Base-by-base conservation (phyloP, 64 coral and sea anemone species). In the Montipora cactus region DNA sequence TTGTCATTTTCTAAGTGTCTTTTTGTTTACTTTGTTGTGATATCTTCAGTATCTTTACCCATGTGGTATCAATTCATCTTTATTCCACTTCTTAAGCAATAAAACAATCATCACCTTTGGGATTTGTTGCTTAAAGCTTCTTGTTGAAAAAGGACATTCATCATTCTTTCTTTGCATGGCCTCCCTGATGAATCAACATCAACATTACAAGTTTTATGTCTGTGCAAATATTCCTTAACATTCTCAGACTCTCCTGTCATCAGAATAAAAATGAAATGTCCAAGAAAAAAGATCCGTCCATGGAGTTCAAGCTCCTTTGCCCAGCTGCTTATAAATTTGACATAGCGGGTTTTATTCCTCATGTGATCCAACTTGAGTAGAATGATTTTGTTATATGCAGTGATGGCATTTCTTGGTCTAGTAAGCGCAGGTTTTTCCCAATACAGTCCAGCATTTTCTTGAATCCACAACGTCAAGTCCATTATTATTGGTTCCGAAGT, bases 101-200 rank as follows among this genome's bases (percentile, higher is more conserved):
- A 18, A 67, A 67, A 67, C 62, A 12, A 15, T 9, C 12, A 67
- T 67, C 16, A 67, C 62, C 16, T 67, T 67, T 12, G 62, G 62
- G 62, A 18, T 9, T 16, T 49, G 22, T 59, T 49, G 9, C 4
- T 22, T 53, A 44, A 45, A 57, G 44, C 71, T 77, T 87, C 55
- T 62, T 91, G 81, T 64, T 92, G 92, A 28, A 76, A 25, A 3
- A 99, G 37, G 49, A 96, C 50, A 49, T 92, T 92, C 95, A 99
- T 96, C 98, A 99, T 96, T 84, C 74, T 92, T 76, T 99, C 98
- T 81, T 99, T 99, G 51, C 98, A 99, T 22, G 95, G 95, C 45
- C 92, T 99, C 44, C 95, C 89, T 15, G 84, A 79, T 49, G 92
- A 96, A 85, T 99, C 98, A 89, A 99, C 89, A 49, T 99, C 98